Evolutionary conservation across 2,113 vertebrate genomes (phyloP).

Genomic region (Tenrec ecaudatus): DNA sequence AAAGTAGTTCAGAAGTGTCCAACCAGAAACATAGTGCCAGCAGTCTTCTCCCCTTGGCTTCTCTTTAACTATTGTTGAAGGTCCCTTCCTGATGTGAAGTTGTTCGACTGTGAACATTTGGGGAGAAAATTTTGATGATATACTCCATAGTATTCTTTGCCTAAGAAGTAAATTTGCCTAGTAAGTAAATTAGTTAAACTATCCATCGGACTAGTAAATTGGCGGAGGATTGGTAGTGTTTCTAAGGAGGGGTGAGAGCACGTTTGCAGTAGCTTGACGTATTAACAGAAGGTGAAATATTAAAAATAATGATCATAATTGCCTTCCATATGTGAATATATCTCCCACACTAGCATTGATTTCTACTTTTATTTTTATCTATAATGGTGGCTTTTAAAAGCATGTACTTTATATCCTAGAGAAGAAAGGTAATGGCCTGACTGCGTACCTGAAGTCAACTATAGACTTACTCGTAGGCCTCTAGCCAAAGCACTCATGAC

Average conservation of each 20-base stretch:
- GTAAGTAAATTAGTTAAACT: conserved; percentile 43
- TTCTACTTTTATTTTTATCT: too few relatives aligned
- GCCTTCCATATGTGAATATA: neutral
- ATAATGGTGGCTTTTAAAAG: neutral
- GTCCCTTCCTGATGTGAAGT: too few relatives aligned
- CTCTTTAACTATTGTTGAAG: too few relatives aligned
- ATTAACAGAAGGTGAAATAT: neutral
- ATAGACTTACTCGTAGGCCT: neutral
- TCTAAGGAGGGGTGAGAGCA: neutral
- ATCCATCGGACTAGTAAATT: neutral
- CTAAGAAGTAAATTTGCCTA: neutral
- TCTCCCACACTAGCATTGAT: neutral
- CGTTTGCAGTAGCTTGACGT: neutral
- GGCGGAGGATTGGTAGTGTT: neutral
- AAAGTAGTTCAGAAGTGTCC: too few relatives aligned
- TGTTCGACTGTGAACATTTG: neutral
- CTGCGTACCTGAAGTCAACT: neutral
- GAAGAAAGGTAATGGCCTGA: neutral
- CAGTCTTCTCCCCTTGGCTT: too few relatives aligned
- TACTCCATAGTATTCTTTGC: neutral
- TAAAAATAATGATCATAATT: conserved; percentile 23
- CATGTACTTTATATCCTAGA: neutral
- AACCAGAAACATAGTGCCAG: too few relatives aligned
- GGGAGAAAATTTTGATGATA: neutral
- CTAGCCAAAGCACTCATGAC: neutral